These are phyloP conservation scores for Pandemis cinnamomeana DNA, from an alignment of 2,888 invertebrate species.

Conservation along the genomic window DNA sequence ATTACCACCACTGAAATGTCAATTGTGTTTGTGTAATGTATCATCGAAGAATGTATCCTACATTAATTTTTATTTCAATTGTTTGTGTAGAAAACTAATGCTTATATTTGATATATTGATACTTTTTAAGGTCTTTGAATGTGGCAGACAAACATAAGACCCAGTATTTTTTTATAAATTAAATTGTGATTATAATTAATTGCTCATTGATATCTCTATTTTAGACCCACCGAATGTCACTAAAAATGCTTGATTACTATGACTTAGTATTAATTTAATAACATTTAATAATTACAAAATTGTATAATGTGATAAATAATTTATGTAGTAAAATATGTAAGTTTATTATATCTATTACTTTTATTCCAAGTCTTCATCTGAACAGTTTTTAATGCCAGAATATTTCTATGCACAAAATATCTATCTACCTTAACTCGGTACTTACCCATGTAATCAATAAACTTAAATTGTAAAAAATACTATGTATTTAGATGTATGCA, in stretches of 20 bases:
- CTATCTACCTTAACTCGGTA: conserved; percentile 25
- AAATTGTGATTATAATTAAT: conserved; percentile 24
- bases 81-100: neutral
- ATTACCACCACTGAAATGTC: neutral
- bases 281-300: conserved; percentile 26
- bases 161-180: neutral
- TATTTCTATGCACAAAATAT: conserved; percentile 31
- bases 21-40: no score
- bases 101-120: neutral
- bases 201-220: conserved; percentile 30
- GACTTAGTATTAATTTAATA: conserved; percentile 37
- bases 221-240: conserved; percentile 39
- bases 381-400: neutral
- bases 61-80: neutral
- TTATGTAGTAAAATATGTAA: conserved; percentile 6
- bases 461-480: conserved; percentile 23
- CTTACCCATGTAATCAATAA: conserved; percentile 34
- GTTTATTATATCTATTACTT: conserved; percentile 1
- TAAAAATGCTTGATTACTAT: conserved; percentile 28
- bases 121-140: neutral
- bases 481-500: neutral
- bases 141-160: neutral
- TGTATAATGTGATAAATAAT: conserved; percentile 28
- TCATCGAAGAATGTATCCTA: neutral
- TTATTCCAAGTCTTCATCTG: neutral